Base-by-base conservation (phyloP, 2,888 invertebrate species). In the Helobdella robusta region DNA sequence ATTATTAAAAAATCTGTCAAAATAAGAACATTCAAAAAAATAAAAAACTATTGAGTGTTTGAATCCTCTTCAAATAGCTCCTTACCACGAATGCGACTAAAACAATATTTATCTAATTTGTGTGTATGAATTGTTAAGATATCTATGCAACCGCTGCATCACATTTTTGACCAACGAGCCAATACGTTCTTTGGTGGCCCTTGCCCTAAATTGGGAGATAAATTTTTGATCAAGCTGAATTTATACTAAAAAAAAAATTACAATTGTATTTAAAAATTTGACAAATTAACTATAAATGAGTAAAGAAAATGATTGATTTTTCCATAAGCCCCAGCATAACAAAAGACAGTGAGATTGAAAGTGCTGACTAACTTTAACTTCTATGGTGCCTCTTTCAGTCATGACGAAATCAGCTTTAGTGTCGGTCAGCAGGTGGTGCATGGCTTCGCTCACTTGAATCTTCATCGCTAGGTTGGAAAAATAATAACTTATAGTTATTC, bases 101-200 rank as follows among this genome's bases (percentile, higher is more conserved):
- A 44, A 18, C 18, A 44, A 44, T 11, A 44, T 18, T 11, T 18
- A 44, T 44, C 18, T 44, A 15, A 44, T 44, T 44, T 44, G 18
- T 44, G 11, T 44, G 18, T 44, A 15, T 11, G n/a, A n/a, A n/a
- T n/a, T n/a, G n/a, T n/a, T n/a, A n/a, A n/a, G n/a, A n/a, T n/a
- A n/a, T n/a, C n/a, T n/a, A n/a, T n/a, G 30, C 30, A 54, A 40
- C 44, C 44, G 11, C 20, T 58, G 34, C 4, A 11, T 25, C 18
- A 20, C 6, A 32, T 4, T 23, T 18, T 34, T 44, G 59, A 20
- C 65, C 65, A 48, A 46, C 65, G 30, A 65, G 32, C 65, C 65
- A 65, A 36, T 46, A 65, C 15, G 65, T 65, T 30, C 59, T 56
- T 46, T 59, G 65, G 34, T 59, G 28, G 20, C 65, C 65, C 50